These are phyloP conservation scores for Schizopygopsis pylzovi DNA, from an alignment of 2,797 vertebrate species.

Conservation along the genomic window DNA sequence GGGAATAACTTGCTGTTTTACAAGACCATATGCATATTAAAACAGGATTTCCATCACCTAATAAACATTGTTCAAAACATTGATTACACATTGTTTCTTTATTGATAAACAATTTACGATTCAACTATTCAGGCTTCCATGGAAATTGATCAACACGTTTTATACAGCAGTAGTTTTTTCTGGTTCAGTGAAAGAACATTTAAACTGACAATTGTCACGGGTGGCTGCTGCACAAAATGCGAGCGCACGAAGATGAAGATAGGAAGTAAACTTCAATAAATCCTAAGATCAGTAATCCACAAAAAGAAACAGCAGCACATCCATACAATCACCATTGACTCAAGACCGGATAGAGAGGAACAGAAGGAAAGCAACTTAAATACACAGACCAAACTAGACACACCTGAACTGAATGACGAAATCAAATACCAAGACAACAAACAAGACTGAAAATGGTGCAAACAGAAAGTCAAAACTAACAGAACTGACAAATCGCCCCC, in stretches of 20 bases:
- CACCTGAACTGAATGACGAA: too few relatives aligned
- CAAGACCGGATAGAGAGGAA: too few relatives aligned
- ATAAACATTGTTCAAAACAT: constrained; percentile 25
- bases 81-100: constrained; percentile 1
- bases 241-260: too few relatives aligned
- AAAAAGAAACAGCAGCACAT: too few relatives aligned
- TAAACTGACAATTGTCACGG: neutral
- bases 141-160: neutral
- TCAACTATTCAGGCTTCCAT: constrained; percentile 23
- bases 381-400: too few relatives aligned
- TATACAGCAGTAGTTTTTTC: neutral
- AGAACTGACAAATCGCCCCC: neutral
- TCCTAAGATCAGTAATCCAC: too few relatives aligned
- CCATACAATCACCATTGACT: too few relatives aligned
- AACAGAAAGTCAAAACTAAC: too few relatives aligned
- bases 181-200: constrained; percentile 29
- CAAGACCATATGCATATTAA: neutral
- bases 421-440: too few relatives aligned
- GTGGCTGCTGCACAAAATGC: neutral
- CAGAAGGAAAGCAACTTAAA: too few relatives aligned
- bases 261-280: too few relatives aligned
- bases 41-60: constrained; percentile 28
- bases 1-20: constrained; percentile 28
- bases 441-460: too few relatives aligned
- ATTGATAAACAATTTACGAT: constrained; percentile 6